Evolutionary conservation across 2,888 invertebrate species (phyloP).

Genomic region (Mesopsocus fuscifrons): DNA sequence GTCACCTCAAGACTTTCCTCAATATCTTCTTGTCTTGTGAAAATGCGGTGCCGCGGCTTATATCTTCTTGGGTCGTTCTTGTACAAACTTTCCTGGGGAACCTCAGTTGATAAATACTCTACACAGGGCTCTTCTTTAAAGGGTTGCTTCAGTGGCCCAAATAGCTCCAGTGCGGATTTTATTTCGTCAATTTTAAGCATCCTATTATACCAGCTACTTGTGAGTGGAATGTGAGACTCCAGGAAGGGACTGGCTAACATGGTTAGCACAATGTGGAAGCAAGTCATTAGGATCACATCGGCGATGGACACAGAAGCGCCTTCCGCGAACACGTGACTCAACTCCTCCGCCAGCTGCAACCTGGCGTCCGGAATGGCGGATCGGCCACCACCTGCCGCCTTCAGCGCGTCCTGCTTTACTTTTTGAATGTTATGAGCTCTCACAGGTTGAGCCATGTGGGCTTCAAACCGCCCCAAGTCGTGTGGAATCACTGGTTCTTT

Average conservation of each 20-base stretch:
- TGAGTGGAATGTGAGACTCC: slow-evolving; percentile 35
- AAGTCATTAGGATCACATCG: slow-evolving; percentile 60
- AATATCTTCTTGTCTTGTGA: slow-evolving; percentile 58
- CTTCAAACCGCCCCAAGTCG: slow-evolving; percentile 60
- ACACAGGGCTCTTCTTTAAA: slow-evolving; percentile 5
- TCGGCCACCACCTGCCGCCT: slow-evolving; percentile 21
- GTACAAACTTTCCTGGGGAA: slow-evolving; percentile 46
- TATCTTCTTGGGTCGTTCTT: slow-evolving; percentile 60
- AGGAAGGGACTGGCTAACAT: slow-evolving; percentile 25
- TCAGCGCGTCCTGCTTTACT: slow-evolving; percentile 37
- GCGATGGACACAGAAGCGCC: slow-evolving; percentile 65
- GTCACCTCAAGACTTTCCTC: slow-evolving; percentile 35
- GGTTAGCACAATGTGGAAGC: slow-evolving; percentile 39
- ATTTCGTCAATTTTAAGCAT: slow-evolving; percentile 20
- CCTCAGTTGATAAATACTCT: slow-evolving; percentile 25
- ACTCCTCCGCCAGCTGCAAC: slow-evolving; percentile 20
- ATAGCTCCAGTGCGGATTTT: background rate
- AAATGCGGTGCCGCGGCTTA: slow-evolving; percentile 50
- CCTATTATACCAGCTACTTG: slow-evolving; percentile 39
- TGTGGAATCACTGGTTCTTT: slow-evolving; percentile 27
- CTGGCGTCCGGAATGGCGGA: slow-evolving; percentile 13
- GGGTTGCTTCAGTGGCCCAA: background rate
- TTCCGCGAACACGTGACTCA: slow-evolving; percentile 61
- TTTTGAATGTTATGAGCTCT: slow-evolving; percentile 72
- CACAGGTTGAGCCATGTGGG: slow-evolving; percentile 65